These are phyloP conservation scores for Pandemis cinnamomeana DNA, from an alignment of 2,888 invertebrate species.

Conservation along the genomic window DNA sequence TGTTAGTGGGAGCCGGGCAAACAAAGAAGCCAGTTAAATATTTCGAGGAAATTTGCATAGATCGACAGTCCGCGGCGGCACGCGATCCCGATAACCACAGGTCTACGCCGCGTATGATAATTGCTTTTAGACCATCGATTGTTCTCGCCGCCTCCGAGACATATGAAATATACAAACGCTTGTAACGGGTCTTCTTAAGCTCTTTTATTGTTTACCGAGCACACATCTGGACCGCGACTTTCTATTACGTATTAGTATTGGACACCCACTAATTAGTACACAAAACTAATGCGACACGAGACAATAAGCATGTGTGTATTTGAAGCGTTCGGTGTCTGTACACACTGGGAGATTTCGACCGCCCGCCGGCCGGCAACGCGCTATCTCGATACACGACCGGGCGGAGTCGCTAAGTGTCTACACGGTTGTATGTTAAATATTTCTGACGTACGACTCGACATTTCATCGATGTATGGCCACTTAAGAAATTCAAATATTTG, in stretches of 20 bases:
- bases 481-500: conserved; percentile 84
- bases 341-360: conserved; percentile 53
- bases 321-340: conserved; percentile 69
- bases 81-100: conserved; percentile 40
- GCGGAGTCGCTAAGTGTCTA: conserved; percentile 59
- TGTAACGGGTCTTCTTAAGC: conserved; percentile 74
- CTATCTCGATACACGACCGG: conserved; percentile 61
- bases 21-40: conserved; percentile 76
- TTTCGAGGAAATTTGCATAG: conserved; percentile 84
- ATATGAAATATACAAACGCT: conserved; percentile 70
- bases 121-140: conserved; percentile 61
- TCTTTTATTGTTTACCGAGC: conserved; percentile 77
- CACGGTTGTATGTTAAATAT: conserved; percentile 79
- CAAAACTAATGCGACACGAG: conserved; percentile 77
- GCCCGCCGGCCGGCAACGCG: conserved; percentile 52
- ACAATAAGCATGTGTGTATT: conserved; percentile 71
- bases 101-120: conserved; percentile 54
- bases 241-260: conserved; percentile 82
- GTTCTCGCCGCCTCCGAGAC: conserved; percentile 70
- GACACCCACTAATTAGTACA: conserved; percentile 84
- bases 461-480: conserved; percentile 81
- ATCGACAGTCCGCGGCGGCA: conserved; percentile 69
- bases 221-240: conserved; percentile 80
- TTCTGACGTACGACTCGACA: conserved; percentile 73
- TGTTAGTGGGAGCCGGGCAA: conserved; percentile 67